These are phyloP conservation scores for Drosophila anomalata DNA, from an alignment of 2,888 invertebrate genomes.

Conservation along the genomic window DNA sequence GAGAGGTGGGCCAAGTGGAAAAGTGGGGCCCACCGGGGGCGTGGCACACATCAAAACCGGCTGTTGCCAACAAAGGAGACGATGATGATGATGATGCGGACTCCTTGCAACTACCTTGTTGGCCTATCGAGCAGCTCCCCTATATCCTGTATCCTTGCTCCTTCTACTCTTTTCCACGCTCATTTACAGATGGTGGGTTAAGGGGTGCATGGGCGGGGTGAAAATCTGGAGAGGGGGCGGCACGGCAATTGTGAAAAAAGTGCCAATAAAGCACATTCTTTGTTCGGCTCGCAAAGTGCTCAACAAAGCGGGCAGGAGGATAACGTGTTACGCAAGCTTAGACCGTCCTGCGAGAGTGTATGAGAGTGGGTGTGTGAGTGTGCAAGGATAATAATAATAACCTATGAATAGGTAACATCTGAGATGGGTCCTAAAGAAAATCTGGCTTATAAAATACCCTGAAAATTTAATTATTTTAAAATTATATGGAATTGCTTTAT, in stretches of 20 bases:
- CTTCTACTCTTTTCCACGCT: conserved; percentile 61
- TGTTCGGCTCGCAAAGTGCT: conserved; percentile 81
- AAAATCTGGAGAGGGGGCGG: conserved; percentile 6
- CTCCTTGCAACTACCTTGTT: conserved; percentile 64
- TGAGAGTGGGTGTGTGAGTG: conserved; percentile 44
- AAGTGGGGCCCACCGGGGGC: conserved; percentile 14
- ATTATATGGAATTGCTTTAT: neutral
- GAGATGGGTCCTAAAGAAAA: neutral
- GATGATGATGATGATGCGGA: conserved; percentile 35
- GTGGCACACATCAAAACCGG: conserved; percentile 67
- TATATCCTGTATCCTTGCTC: conserved; percentile 17
- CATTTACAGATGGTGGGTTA: conserved; percentile 61
- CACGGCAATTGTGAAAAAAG: conserved; percentile 78
- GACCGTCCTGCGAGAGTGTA: conserved; percentile 17
- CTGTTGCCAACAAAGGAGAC: conserved; percentile 63
- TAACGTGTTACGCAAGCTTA: conserved; percentile 64
- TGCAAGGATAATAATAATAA: conserved; percentile 76
- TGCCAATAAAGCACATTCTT: conserved; percentile 83
- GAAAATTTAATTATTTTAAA: neutral
- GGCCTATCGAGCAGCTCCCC: conserved; percentile 42
- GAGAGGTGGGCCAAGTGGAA: conserved; percentile 11
- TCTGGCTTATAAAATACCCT: conserved; percentile 8
- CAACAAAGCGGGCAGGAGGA: conserved; percentile 72
- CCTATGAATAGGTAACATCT: conserved; percentile 82
- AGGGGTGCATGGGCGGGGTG: neutral